A percentile compares a stretch with the other conserved stretches of the same genome.
phyloP scores from a whole-genome alignment of 2,888 invertebrate genomes.

The Pachliopta kotzebuea region DNA sequence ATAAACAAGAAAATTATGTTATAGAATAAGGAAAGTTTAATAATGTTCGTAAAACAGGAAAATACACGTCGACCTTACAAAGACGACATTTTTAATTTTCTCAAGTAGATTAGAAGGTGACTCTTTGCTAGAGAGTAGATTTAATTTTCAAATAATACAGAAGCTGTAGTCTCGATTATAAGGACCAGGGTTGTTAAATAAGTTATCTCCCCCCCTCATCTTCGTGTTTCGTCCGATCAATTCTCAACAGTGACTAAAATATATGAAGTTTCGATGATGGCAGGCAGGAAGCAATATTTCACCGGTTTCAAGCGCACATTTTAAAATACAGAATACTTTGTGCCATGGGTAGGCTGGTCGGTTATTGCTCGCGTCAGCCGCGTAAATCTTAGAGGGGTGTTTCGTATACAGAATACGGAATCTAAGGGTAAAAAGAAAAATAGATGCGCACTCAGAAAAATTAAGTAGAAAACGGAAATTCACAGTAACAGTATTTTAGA shows the following conservation, averaged over 20 bases:
- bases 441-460: slow-evolving; percentile 73
- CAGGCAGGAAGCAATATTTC: slow-evolving; percentile 69
- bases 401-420: slow-evolving; percentile 49
- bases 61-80: background rate
- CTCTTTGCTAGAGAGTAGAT: slow-evolving; percentile 4
- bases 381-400: slow-evolving; percentile 68
- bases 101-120: slow-evolving; percentile 5
- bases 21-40: no score
- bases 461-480: slow-evolving; percentile 50
- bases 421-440: slow-evolving; percentile 56
- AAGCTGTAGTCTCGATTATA: slow-evolving; percentile 36
- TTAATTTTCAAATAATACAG: slow-evolving; percentile 16
- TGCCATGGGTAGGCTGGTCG: slow-evolving; percentile 55
- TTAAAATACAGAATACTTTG: slow-evolving; percentile 70
- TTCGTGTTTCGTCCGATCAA: slow-evolving; percentile 55
- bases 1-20: no score
- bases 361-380: slow-evolving; percentile 68
- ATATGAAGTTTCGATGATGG: slow-evolving; percentile 57
- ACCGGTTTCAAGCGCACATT: slow-evolving; percentile 69
- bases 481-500: no score
- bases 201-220: slow-evolving; percentile 59
- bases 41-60: no score
- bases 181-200: slow-evolving; percentile 51
- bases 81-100: slow-evolving; percentile 8
- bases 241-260: slow-evolving; percentile 62